Evolutionary conservation across 2,797 vertebrate species (phyloP), one percentile per base, ranked within the genome.

Genomic region (Eulemur rubriventer): DNA sequence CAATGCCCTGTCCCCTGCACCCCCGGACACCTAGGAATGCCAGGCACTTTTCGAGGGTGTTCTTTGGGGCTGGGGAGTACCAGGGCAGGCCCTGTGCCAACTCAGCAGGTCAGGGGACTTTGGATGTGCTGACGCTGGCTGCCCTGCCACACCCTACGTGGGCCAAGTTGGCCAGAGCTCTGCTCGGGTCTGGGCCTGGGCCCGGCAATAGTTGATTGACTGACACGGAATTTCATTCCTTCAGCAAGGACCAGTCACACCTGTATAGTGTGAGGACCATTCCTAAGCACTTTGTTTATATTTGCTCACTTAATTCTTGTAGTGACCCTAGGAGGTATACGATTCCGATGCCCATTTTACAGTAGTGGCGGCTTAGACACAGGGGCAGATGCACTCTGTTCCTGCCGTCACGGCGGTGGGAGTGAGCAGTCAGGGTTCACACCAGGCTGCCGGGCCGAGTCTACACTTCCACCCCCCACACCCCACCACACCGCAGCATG

Each of bases 81-180:
- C 93, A 72, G 48, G 16, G 33, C 38, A 16, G 75, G 79, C 70
- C 65, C 28, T 72, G 69, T 91, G 95, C 87, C 80, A 84, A 33
- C 67, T 81, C 92, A 73, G 30, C 90, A 95, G 61, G 73, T 50
- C 67, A n/a, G 50, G 61, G 89, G 81, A 97, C 96, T 97, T 96
- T 57, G 82, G 79, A 91, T 93, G 48, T 89, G 59, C 63, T 86
- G 57, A 87, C 9, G 10, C 3, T 28, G 63, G 75, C 72, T 10
- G 38, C 35, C 46, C 30, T n/a, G 43, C 86, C 93, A 84, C 76
- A 0, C 75, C 86, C 81, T 2, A 12, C 4, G 7, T 65, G 38
- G 89, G 61, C 22, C 73, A 73, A 38, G 76, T 30, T 65, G 88
- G 28, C 59, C 86, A 78, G 65, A 78, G 72, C 90, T 67, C 78